A percentile compares a stretch with the other conserved stretches of the same genome.
These are phyloP conservation scores for Mycteria americana DNA, from an alignment of 2,797 vertebrate genomes.

Conservation along the genomic window DNA sequence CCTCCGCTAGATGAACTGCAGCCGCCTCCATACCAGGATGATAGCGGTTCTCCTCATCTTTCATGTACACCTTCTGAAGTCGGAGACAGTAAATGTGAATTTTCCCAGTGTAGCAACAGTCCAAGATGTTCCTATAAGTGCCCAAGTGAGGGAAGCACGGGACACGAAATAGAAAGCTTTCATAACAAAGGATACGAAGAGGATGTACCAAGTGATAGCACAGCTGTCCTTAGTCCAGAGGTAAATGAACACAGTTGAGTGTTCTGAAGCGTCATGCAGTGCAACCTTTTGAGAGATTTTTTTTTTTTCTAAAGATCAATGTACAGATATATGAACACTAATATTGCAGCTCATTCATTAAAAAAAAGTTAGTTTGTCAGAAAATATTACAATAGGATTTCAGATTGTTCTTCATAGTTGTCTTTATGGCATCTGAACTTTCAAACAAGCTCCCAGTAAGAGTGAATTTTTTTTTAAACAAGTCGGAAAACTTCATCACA, in stretches of 20 bases:
- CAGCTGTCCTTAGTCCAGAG: conserved; percentile 94
- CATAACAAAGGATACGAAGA: conserved; percentile 95
- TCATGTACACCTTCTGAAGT: conserved; percentile 92
- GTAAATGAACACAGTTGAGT: conserved; percentile 70
- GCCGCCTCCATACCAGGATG: conserved; percentile 95
- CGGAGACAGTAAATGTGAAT: conserved; percentile 90
- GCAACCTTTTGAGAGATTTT: not conserved
- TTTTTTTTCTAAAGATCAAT: not conserved
- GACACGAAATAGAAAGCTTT: conserved; percentile 88
- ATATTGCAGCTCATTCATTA: not conserved
- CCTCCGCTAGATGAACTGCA: conserved; percentile 95
- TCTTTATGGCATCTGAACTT: not conserved
- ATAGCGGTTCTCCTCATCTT: conserved; percentile 92
- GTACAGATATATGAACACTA: not conserved
- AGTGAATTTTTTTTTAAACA: not conserved
- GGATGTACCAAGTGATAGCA: conserved; percentile 95
- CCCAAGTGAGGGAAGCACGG: conserved; percentile 88
- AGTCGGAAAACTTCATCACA: not conserved
- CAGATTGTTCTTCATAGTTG: not conserved
- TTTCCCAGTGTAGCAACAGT: conserved; percentile 90
- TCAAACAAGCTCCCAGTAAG: not conserved
- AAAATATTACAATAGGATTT: not conserved
- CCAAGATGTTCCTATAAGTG: conserved; percentile 92
- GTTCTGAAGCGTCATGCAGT: not conserved
- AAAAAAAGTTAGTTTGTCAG: not conserved